phyloP scores from a whole-genome alignment of 2,113 vertebrate genomes.

The Sorex araneus region DNA sequence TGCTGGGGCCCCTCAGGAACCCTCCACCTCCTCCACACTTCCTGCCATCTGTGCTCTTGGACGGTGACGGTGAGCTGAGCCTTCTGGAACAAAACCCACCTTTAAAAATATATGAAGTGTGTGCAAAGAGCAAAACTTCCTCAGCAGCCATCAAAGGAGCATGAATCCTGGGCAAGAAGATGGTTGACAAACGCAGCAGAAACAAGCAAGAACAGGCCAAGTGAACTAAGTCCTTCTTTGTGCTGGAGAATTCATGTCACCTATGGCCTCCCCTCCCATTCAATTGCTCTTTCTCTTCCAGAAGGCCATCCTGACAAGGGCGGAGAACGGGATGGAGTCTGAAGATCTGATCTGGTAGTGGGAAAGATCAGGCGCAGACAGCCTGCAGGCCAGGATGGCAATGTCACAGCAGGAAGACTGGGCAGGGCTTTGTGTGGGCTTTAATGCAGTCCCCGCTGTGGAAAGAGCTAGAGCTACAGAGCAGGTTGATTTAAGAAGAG shows the following conservation, averaged over 20 bases:
- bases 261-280: not conserved
- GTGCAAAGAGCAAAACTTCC: not conserved
- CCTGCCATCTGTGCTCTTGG: rapidly evolving
- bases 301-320: not conserved
- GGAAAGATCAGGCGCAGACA: too few species aligned
- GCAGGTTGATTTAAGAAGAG: not conserved
- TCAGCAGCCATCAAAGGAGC: not conserved
- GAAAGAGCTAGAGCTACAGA: not conserved
- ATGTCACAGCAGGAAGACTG: rapidly evolving
- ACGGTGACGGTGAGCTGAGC: rapidly evolving
- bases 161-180: not conserved
- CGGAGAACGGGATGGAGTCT: not conserved
- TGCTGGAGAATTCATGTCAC: not conserved
- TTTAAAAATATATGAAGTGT: not conserved
- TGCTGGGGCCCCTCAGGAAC: not conserved
- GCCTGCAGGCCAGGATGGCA: too few species aligned
- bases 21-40: not conserved
- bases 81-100: not conserved
- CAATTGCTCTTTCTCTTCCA: rapidly evolving
- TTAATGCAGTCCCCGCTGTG: not conserved
- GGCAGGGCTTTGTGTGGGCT: not conserved
- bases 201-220: not conserved
- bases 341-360: not conserved
- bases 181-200: not conserved
- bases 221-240: rapidly evolving